These are phyloP conservation scores for Orbicella faveolata DNA, from an alignment of 64 coral and sea anemone species.

Conservation along the genomic window DNA sequence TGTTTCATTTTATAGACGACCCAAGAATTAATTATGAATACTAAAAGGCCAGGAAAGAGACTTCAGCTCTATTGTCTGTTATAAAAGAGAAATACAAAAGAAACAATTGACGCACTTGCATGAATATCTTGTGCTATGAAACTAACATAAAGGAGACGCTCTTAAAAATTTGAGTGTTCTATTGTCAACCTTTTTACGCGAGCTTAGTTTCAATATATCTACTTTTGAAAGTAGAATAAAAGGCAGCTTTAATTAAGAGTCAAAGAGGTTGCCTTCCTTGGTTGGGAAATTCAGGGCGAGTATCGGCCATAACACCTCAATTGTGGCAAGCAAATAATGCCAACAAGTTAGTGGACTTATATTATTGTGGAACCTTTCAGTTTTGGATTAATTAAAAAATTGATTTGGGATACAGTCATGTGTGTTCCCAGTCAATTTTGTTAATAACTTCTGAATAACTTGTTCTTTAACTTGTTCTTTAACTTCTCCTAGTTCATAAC, in stretches of 20 bases:
- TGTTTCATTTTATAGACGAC: conserved; percentile 18
- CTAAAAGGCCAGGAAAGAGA: not conserved
- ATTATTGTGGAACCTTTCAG: no score
- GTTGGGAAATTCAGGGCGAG: not conserved
- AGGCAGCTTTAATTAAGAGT: not conserved
- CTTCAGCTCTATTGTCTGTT: conserved; percentile 1
- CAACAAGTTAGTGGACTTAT: no score
- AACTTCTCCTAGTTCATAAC: no score
- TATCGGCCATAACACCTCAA: no score
- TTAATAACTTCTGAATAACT: no score
- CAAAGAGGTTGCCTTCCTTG: not conserved
- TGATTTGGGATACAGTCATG: no score
- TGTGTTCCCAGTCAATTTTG: no score
- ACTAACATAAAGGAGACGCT: not conserved
- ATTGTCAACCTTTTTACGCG: not conserved
- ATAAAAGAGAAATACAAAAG: not conserved
- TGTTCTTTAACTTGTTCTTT: no score
- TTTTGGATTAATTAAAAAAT: no score
- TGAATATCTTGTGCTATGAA: not conserved
- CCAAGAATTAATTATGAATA: not conserved
- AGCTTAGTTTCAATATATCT: not conserved
- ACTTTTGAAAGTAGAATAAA: not conserved
- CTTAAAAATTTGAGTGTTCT: not conserved
- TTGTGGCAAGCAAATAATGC: no score
- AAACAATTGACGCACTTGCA: not conserved